phyloP scores from a whole-genome alignment of 2,113 vertebrate genomes.

The Myodes glareolus region DNA sequence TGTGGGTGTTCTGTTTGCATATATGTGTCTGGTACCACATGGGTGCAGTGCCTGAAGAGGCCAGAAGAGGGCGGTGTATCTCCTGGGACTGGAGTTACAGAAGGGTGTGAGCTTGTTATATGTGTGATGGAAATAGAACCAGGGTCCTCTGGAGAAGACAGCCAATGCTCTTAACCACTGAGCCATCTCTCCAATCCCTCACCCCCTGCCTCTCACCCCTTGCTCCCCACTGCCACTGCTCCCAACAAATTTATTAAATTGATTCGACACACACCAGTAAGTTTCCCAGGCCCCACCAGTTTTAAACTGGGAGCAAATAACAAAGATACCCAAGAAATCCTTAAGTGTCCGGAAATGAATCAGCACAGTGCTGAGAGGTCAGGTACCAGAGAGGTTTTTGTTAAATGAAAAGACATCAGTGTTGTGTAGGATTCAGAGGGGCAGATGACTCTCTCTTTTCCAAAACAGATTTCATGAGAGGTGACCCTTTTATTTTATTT shows the following conservation, averaged over 20 bases:
- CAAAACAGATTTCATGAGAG: neutral
- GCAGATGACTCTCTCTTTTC: neutral
- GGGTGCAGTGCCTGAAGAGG: neutral
- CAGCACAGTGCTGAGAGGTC: neutral
- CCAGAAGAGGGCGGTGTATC: neutral
- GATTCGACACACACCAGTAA: neutral
- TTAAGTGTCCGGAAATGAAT: neutral
- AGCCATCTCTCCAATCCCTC: neutral
- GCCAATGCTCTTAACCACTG: neutral
- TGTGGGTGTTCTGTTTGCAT: neutral
- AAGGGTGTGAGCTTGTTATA: neutral
- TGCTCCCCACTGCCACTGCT: neutral
- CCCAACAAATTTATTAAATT: neutral
- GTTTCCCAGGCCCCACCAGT: neutral
- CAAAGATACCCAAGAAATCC: neutral
- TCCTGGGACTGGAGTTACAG: neutral
- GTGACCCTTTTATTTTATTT: neutral
- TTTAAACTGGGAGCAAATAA: constrained; percentile 20
- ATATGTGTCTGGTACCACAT: neutral
- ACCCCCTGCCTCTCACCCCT: neutral
- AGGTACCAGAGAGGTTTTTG: neutral
- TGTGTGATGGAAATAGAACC: neutral
- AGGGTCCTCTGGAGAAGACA: neutral
- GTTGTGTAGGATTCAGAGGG: neutral
- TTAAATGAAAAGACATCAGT: neutral